Percentiles rank a stretch among this genome's conserved stretches.
phyloP scores from a whole-genome alignment of 2,888 invertebrate species.

The Terebella lapidaria region DNA sequence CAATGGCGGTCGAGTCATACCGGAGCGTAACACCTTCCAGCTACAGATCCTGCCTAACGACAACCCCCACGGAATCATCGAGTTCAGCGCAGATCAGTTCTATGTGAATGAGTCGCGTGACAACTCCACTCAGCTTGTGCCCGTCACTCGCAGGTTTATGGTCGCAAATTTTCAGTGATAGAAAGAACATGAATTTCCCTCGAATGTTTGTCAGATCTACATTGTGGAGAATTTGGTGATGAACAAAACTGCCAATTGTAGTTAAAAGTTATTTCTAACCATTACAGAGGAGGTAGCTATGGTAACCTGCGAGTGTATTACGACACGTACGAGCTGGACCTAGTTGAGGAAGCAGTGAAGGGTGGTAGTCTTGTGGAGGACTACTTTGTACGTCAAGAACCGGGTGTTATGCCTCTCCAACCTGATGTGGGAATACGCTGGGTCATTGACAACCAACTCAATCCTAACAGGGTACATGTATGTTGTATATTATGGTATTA shows the following conservation, averaged over 20 bases:
- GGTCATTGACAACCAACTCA: conserved; percentile 16
- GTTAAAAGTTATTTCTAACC: not conserved
- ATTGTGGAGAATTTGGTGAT: too few relatives aligned
- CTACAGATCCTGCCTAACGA: conserved; percentile 44
- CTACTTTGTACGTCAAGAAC: conserved; percentile 14
- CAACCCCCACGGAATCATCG: conserved; percentile 45
- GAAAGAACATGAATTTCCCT: not conserved
- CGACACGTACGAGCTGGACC: conserved; percentile 27
- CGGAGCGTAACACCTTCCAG: conserved; percentile 27
- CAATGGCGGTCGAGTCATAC: conserved; percentile 38
- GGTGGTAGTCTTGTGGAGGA: conserved; percentile 17
- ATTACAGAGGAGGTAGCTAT: conserved; percentile 40
- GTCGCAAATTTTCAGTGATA: not conserved
- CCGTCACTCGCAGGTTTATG: conserved; percentile 37
- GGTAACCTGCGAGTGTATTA: conserved; percentile 40
- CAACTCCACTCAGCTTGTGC: conserved; percentile 31
- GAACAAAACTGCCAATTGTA: not conserved
- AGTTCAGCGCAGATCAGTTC: conserved; percentile 29
- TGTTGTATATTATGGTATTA: not conserved
- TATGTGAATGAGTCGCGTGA: conserved; percentile 29
- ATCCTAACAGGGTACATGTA: conserved; percentile 29
- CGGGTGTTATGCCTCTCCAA: not conserved
- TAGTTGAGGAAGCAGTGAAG: conserved; percentile 21
- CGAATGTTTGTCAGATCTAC: not conserved
- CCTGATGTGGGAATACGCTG: conserved; percentile 9